A percentile compares a stretch with the other conserved stretches of the same genome.
Conservation (phyloP, 1,140 invertebrate species). For the Drosophila kohkoa region DNA sequence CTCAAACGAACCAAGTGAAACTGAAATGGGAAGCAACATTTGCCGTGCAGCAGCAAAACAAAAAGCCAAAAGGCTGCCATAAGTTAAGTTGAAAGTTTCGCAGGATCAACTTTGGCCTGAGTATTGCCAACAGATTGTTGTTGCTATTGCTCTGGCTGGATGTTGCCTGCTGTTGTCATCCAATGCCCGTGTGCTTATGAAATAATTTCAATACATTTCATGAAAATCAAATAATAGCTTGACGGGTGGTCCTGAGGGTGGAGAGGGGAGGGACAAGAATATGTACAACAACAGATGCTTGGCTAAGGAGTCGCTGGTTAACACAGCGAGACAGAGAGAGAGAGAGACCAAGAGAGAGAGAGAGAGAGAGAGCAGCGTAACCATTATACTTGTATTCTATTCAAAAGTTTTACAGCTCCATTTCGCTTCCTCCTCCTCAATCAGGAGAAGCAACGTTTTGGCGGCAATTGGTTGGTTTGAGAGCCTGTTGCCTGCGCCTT, state of each 20-base stretch:
- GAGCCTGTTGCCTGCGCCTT: background rate
- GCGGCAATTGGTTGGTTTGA: background rate
- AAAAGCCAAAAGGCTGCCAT: constrained; percentile 10
- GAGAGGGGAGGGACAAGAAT: background rate
- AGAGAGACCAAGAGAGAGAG: no score
- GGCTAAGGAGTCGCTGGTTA: constrained; percentile 9
- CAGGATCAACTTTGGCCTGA: constrained; percentile 20
- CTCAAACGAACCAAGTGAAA: background rate
- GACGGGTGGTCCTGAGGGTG: background rate
- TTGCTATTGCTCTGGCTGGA: background rate
- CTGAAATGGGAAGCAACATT: background rate
- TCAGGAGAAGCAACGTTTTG: background rate
- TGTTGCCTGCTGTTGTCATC: constrained; percentile 10
- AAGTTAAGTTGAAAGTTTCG: constrained; percentile 9
- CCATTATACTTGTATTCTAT: constrained; percentile 39
- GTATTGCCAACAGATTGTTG: background rate
- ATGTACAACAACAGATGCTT: background rate
- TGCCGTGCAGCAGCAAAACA: constrained; percentile 1
- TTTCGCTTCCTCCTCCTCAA: background rate
- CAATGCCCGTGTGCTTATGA: constrained; percentile 32
- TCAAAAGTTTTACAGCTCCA: constrained; percentile 43
- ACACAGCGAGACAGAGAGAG: background rate
- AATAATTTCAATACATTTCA: constrained; percentile 48
- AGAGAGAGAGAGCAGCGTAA: background rate
- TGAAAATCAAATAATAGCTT: constrained; percentile 30